Percentiles rank a stretch among this genome's conserved stretches.
These are phyloP conservation scores for Drosophila grimshawi DNA, from an alignment of 1,140 invertebrate genomes.

Conservation along the genomic window DNA sequence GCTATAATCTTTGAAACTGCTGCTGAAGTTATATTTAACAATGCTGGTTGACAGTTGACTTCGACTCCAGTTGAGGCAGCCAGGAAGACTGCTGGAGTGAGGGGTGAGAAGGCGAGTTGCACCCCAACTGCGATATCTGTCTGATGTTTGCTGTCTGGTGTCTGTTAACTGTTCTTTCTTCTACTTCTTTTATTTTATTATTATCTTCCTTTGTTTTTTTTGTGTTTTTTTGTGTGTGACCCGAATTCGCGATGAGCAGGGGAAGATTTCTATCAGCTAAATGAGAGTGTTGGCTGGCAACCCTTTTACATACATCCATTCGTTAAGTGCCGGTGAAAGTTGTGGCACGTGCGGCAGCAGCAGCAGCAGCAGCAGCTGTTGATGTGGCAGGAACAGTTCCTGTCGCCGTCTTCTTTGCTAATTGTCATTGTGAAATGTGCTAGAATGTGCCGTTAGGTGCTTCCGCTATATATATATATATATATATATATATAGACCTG, in stretches of 20 bases:
- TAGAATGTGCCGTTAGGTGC: slow-evolving; percentile 52
- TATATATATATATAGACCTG: not conserved
- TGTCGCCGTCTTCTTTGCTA: not conserved
- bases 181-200: not conserved
- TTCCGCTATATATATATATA: slow-evolving; percentile 40
- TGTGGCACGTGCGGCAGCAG: slow-evolving; percentile 33
- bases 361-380: slow-evolving; percentile 17
- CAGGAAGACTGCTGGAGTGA: not conserved
- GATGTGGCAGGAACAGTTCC: not conserved
- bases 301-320: slow-evolving; percentile 21
- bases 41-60: not conserved
- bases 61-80: no score
- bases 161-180: slow-evolving; percentile 17
- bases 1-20: no score
- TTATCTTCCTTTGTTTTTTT: not conserved
- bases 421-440: slow-evolving; percentile 11
- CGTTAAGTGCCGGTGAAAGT: slow-evolving; percentile 40
- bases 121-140: not conserved
- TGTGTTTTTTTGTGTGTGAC: slow-evolving; percentile 18
- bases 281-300: slow-evolving; percentile 40
- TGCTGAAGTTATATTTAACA: no score
- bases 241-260: slow-evolving; percentile 21
- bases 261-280: slow-evolving; percentile 54
- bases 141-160: no score
- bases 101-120: not conserved